Percentiles rank a stretch among this genome's conserved stretches.
Conservation (phyloP, 2,113 vertebrate species). For the Lanius ludovicianus region DNA sequence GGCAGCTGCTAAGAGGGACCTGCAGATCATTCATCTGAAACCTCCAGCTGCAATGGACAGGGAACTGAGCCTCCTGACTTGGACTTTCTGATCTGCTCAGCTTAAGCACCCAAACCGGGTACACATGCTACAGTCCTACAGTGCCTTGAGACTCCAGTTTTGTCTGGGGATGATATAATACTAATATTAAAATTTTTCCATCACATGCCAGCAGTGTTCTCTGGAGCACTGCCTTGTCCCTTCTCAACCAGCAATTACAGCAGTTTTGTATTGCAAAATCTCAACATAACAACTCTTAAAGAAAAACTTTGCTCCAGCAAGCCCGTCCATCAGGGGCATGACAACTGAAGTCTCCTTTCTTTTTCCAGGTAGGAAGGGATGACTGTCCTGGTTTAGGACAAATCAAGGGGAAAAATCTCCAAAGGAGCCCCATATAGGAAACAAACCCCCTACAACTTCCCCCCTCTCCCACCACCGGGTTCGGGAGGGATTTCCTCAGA, state of each 20-base stretch:
- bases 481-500: too few relatives aligned
- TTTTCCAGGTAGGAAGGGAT: neutral
- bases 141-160: neutral
- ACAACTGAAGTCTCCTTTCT: neutral
- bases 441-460: too few relatives aligned
- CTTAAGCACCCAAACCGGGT: neutral
- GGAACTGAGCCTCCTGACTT: neutral
- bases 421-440: too few relatives aligned
- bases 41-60: neutral
- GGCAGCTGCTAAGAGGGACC: neutral
- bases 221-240: neutral
- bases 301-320: neutral
- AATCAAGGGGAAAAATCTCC: too few relatives aligned
- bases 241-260: neutral
- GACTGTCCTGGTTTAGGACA: too few relatives aligned
- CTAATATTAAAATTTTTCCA: neutral
- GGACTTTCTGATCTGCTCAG: neutral
- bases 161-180: neutral
- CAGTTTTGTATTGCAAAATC: neutral
- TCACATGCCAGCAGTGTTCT: neutral
- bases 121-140: accelerated
- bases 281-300: neutral
- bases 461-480: too few relatives aligned
- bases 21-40: neutral
- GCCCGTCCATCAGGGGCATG: neutral